Percentiles rank a stretch among this genome's conserved stretches.
Conservation (phyloP, 35 echinoderm and acorn worm genomes). For the Ophiothrix spiculata region DNA sequence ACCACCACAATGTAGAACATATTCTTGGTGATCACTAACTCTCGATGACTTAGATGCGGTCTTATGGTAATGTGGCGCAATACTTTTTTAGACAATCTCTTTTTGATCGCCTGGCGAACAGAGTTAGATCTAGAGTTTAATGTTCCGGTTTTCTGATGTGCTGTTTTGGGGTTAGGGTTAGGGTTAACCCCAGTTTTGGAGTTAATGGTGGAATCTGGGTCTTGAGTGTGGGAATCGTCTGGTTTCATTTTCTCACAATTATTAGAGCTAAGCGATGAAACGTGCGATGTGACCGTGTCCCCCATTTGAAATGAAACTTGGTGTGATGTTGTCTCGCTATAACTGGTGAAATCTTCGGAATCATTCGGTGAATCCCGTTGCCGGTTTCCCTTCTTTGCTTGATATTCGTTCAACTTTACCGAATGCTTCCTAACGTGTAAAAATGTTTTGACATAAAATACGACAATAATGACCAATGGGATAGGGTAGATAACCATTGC, state of each 20-base stretch:
- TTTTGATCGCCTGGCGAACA: background rate
- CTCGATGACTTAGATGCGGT: slow-evolving; percentile 8
- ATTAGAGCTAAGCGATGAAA: too few relatives aligned
- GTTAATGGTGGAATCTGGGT: background rate
- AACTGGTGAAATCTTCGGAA: too few relatives aligned
- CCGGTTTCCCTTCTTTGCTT: too few relatives aligned
- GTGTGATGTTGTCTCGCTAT: background rate
- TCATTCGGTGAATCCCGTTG: too few relatives aligned
- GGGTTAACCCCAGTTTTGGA: background rate
- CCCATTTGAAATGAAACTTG: background rate
- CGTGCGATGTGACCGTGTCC: background rate
- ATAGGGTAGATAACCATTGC: background rate
- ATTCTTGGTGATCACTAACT: slow-evolving; percentile 72
- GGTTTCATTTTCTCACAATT: background rate
- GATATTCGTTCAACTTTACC: background rate
- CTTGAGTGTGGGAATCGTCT: background rate
- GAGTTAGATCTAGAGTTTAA: too few relatives aligned
- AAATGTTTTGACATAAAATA: slow-evolving; percentile 40
- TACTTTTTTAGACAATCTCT: background rate
- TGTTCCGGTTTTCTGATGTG: too few relatives aligned
- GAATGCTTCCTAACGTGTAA: slow-evolving; percentile 35
- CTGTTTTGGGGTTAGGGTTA: too few relatives aligned
- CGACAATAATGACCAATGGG: slow-evolving; percentile 26
- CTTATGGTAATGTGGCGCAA: background rate
- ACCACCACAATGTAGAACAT: slow-evolving; percentile 63